These are phyloP conservation scores for Hipposideros armiger DNA, from an alignment of 2,113 vertebrate genomes.

Conservation along the genomic window DNA sequence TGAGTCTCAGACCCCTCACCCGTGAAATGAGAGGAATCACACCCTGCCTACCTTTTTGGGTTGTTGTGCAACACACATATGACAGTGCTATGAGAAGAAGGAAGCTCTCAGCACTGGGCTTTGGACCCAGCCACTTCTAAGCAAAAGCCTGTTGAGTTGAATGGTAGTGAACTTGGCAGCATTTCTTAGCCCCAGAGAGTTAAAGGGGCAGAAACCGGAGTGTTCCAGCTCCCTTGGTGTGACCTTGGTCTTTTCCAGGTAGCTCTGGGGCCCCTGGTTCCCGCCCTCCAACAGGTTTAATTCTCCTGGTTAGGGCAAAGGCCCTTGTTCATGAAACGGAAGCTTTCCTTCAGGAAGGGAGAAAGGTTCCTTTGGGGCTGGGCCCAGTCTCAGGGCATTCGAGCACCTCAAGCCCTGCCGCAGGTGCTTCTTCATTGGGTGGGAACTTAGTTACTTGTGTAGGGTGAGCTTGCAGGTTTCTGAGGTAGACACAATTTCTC, in stretches of 20 bases:
- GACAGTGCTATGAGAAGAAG: neutral
- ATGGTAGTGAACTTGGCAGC: neutral
- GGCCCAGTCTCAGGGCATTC: neutral
- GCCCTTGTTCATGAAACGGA: neutral
- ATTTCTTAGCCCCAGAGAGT: neutral
- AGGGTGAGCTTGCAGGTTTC: neutral
- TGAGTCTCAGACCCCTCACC: neutral
- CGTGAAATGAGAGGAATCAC: neutral
- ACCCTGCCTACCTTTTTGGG: neutral
- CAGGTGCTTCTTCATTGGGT: neutral
- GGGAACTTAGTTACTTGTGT: neutral
- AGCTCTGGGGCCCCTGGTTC: neutral
- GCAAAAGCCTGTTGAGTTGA: neutral
- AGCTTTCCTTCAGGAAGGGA: neutral
- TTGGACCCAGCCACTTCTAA: neutral
- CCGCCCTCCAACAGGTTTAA: neutral
- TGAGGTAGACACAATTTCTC: neutral
- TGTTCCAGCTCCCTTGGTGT: neutral
- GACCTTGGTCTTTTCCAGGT: neutral
- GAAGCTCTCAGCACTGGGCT: neutral
- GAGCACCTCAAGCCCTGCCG: neutral
- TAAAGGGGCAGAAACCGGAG: neutral
- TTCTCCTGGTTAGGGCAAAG: neutral
- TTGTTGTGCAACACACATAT: neutral
- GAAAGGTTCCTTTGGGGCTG: neutral